Evolutionary conservation across 2,888 invertebrate species (phyloP).

Genomic region (Aphidius colemani): DNA sequence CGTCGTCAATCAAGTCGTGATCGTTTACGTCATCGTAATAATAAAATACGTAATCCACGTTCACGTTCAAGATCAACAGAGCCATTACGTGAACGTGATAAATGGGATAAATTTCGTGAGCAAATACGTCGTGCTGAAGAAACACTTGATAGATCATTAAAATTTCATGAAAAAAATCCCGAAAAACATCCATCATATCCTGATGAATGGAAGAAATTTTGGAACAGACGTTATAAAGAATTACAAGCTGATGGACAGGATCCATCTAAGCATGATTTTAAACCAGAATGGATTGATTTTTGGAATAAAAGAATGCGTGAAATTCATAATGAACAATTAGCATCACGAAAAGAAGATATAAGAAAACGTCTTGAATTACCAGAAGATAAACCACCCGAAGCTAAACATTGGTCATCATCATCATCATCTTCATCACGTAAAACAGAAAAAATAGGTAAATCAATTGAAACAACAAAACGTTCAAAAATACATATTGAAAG

Average conservation of each 20-base stretch:
- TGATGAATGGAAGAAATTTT: constrained; percentile 89
- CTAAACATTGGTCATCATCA: constrained; percentile 20
- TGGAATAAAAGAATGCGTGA: constrained; percentile 85
- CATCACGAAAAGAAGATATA: constrained; percentile 70
- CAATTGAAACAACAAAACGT: constrained; percentile 36
- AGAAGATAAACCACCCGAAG: constrained; percentile 56
- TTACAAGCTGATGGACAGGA: constrained; percentile 76
- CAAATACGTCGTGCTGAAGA: constrained; percentile 61
- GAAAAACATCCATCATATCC: constrained; percentile 88
- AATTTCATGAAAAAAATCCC: constrained; percentile 81
- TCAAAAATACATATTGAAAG: constrained; percentile 45
- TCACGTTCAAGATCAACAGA: constrained; percentile 46
- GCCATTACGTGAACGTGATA: constrained; percentile 60
- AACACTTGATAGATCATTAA: constrained; percentile 68
- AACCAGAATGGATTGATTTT: constrained; percentile 85
- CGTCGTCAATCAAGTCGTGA: constrained; percentile 29
- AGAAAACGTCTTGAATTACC: constrained; percentile 66
- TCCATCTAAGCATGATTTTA: constrained; percentile 80
- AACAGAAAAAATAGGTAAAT: constrained; percentile 33
- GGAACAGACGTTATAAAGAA: constrained; percentile 83
- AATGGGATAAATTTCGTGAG: constrained; percentile 63
- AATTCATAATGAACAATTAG: constrained; percentile 73
- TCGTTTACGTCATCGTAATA: constrained; percentile 1
- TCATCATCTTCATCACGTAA: constrained; percentile 30
- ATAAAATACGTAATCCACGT: constrained; percentile 22